These are phyloP conservation scores for Laticauda colubrina DNA, from an alignment of 2,113 vertebrate genomes.

Conservation along the genomic window DNA sequence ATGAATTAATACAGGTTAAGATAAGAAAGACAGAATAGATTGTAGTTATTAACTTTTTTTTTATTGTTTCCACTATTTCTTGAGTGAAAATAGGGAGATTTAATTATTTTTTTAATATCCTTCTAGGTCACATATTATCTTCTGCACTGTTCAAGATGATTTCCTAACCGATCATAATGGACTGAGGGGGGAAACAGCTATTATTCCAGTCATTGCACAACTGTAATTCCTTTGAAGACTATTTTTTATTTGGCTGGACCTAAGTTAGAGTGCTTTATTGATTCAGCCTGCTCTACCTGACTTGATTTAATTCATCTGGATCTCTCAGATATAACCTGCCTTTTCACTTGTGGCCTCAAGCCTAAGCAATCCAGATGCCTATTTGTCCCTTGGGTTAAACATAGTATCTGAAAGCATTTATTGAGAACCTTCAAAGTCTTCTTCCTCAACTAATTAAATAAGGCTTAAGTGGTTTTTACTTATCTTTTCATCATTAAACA, in stretches of 20 bases:
- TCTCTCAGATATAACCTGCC: background rate
- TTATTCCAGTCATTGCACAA: background rate
- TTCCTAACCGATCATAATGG: background rate
- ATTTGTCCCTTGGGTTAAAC: background rate
- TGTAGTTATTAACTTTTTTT: background rate
- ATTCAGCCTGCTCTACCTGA: background rate
- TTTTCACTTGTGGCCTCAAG: background rate
- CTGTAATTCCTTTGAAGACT: background rate
- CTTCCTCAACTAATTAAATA: background rate
- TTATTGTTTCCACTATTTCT: background rate
- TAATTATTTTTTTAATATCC: background rate
- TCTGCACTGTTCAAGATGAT: background rate
- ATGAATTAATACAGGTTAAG: background rate
- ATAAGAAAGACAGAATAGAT: background rate
- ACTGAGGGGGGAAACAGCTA: background rate
- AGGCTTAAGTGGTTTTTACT: constrained; percentile 1
- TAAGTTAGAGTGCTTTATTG: background rate
- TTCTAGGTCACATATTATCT: background rate
- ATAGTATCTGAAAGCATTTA: background rate
- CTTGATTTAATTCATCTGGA: background rate
- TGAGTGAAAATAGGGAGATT: background rate
- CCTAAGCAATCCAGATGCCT: background rate
- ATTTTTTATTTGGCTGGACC: background rate
- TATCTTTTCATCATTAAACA: background rate
- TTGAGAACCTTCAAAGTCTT: background rate